Percentiles rank a stretch among this genome's conserved stretches.
Evolutionary conservation across 2,888 invertebrate genomes (phyloP).

Genomic region (Drosophila tanythrix): DNA sequence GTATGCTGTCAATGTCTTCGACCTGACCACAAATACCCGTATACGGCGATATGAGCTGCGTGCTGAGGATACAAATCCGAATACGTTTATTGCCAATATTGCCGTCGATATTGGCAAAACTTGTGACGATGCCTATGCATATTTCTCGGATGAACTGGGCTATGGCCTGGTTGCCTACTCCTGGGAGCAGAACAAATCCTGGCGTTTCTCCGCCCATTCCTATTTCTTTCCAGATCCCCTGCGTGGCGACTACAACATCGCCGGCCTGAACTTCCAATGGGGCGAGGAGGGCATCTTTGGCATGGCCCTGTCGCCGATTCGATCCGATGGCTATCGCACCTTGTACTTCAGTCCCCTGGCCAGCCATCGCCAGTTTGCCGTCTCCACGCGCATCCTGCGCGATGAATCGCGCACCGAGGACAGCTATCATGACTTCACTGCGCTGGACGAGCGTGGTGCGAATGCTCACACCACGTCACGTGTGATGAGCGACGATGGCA

Average conservation of each 20-base stretch:
- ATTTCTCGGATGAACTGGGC: constrained; percentile 92
- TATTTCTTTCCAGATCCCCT: constrained; percentile 93
- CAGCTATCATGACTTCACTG: constrained; percentile 90
- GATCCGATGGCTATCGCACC: constrained; percentile 89
- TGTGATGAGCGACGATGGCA: constrained; percentile 90
- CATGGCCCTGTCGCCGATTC: constrained; percentile 89
- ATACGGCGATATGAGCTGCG: constrained; percentile 89
- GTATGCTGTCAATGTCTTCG: constrained; percentile 91
- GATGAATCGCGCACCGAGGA: constrained; percentile 89
- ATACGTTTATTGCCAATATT: constrained; percentile 94
- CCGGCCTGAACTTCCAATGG: constrained; percentile 94
- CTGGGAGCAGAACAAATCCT: constrained; percentile 90
- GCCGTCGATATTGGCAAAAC: constrained; percentile 91
- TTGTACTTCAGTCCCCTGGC: constrained; percentile 92
- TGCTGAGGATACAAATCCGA: constrained; percentile 90
- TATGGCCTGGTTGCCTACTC: constrained; percentile 93
- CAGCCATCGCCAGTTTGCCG: constrained; percentile 91
- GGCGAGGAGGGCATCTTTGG: constrained; percentile 93
- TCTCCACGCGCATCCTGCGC: constrained; percentile 90
- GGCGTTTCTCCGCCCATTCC: constrained; percentile 91
- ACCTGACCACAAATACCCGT: constrained; percentile 89
- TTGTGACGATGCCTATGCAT: constrained; percentile 92
- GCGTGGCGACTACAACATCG: constrained; percentile 91
- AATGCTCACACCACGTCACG: constrained; percentile 90
- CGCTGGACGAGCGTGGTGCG: constrained; percentile 87